Conservation (phyloP, 2,888 invertebrate genomes). For the Clanis bilineata region DNA sequence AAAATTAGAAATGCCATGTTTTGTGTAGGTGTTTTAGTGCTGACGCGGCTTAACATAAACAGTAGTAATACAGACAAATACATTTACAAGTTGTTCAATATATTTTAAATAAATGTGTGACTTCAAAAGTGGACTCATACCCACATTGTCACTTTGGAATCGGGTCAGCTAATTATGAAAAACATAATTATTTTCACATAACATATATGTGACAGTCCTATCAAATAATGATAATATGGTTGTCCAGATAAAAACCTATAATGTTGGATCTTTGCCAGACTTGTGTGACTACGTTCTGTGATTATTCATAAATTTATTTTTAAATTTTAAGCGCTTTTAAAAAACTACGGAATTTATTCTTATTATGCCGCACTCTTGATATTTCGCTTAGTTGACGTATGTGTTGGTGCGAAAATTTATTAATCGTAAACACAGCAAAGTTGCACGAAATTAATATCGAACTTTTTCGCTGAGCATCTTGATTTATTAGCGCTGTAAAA, state of each 20-base stretch:
- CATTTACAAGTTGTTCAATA: no score
- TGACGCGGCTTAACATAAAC: no score
- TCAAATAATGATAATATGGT: conserved; percentile 30
- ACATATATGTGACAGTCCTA: conserved; percentile 23
- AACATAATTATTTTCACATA: background rate
- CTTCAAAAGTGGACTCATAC: no score
- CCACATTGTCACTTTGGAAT: no score
- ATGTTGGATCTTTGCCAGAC: conserved; percentile 48
- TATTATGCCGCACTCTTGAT: background rate
- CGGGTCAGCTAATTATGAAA: no score
- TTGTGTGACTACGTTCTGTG: conserved; percentile 38
- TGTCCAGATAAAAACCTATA: conserved; percentile 36
- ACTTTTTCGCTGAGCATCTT: background rate
- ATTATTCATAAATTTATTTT: conserved; percentile 55
- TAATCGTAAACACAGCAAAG: conserved; percentile 7
- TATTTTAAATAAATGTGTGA: no score
- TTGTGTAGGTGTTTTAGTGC: no score
- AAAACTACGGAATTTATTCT: background rate
- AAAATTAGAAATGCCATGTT: no score
- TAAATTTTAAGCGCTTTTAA: conserved; percentile 26
- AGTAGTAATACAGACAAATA: no score
- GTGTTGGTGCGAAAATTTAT: background rate
- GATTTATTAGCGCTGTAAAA: conserved; percentile 3
- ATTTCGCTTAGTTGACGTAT: conserved; percentile 7
- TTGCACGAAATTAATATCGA: background rate